These are phyloP conservation scores for Tapirus terrestris DNA, from an alignment of 2,113 vertebrate genomes.

Conservation along the genomic window DNA sequence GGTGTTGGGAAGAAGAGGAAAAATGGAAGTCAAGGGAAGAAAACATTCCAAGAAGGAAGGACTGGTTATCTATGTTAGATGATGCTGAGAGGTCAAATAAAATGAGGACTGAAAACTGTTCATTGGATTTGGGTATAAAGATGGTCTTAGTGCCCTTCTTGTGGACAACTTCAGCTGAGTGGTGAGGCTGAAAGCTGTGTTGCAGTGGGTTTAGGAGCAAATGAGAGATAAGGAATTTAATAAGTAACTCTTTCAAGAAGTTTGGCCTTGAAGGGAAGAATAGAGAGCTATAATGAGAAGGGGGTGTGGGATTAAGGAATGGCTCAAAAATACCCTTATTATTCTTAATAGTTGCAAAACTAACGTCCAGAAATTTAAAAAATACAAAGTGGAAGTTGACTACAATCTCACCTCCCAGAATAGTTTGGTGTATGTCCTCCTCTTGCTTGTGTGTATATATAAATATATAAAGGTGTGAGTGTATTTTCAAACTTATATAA, in stretches of 20 bases:
- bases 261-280: neutral
- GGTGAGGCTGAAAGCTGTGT: neutral
- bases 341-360: conserved; percentile 30
- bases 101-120: neutral
- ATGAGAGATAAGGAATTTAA: conserved; percentile 8
- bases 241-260: neutral
- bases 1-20: neutral
- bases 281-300: neutral
- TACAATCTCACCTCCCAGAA: neutral
- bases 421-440: neutral
- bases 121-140: neutral
- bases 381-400: neutral
- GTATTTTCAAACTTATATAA: conserved; percentile 18
- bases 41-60: neutral
- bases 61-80: neutral
- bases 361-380: conserved; percentile 15
- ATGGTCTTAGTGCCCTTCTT: neutral
- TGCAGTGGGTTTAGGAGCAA: neutral
- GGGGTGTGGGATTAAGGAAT: neutral
- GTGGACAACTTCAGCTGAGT: neutral
- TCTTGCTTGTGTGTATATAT: neutral
- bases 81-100: neutral
- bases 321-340: neutral
- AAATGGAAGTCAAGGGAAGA: neutral
- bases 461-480: neutral